Percentiles rank a stretch among this genome's conserved stretches.
These are phyloP conservation scores for Sclerurus mexicanus DNA, from an alignment of 2,113 vertebrate genomes.

Conservation along the genomic window DNA sequence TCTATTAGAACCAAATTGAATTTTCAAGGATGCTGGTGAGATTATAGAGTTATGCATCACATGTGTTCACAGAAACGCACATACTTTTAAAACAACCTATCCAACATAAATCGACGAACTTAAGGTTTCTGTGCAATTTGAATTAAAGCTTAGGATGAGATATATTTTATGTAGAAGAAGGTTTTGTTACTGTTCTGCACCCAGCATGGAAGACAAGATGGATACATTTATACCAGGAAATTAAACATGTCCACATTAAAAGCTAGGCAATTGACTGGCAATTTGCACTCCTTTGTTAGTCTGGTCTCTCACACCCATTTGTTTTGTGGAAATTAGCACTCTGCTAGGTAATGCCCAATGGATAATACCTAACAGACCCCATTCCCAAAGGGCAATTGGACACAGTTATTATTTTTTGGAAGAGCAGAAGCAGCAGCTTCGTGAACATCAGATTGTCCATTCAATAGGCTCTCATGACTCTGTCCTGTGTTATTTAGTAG, in stretches of 20 bases:
- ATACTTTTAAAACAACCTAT: neutral
- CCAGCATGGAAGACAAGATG: neutral
- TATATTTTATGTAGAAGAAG: neutral
- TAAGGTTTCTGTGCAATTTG: neutral
- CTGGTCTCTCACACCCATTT: neutral
- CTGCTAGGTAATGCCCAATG: neutral
- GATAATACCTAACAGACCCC: neutral
- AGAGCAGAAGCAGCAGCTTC: neutral
- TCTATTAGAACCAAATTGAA: slow-evolving; percentile 4
- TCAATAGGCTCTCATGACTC: neutral
- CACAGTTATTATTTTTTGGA: neutral
- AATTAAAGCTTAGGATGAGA: neutral
- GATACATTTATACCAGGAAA: neutral
- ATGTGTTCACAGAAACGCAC: neutral
- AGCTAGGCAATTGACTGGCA: neutral
- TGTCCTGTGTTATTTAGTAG: neutral
- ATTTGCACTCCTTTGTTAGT: neutral
- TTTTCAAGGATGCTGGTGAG: neutral
- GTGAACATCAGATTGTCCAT: neutral
- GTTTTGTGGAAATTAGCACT: neutral
- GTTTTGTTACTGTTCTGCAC: neutral
- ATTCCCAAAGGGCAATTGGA: neutral
- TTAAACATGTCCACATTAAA: neutral
- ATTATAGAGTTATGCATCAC: neutral
- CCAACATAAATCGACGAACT: neutral